These are phyloP conservation scores for Lateolabrax maculatus DNA, from an alignment of 2,797 vertebrate genomes.

Conservation along the genomic window DNA sequence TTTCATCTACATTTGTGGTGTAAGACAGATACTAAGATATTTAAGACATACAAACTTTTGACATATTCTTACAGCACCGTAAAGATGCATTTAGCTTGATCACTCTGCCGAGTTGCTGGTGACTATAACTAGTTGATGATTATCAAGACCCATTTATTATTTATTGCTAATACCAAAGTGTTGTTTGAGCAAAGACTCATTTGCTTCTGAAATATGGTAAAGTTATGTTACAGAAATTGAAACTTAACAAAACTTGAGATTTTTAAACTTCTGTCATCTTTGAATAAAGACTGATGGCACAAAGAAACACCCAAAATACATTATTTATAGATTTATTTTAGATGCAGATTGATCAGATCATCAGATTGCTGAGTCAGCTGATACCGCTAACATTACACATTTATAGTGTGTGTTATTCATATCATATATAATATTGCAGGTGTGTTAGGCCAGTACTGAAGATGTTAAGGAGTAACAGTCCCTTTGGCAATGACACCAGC, in stretches of 20 bases:
- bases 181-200: background rate
- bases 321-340: slow-evolving; percentile 21
- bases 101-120: background rate
- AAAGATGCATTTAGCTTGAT: background rate
- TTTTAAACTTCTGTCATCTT: background rate
- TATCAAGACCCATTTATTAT: background rate
- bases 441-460: slow-evolving; percentile 30
- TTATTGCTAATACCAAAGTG: background rate
- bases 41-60: background rate
- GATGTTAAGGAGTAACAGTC: slow-evolving; percentile 75
- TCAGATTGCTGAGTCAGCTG: slow-evolving; percentile 16
- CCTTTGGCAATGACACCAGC: slow-evolving; percentile 60
- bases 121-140: background rate
- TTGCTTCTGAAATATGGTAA: background rate
- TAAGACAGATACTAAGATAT: background rate
- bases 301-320: background rate
- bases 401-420: slow-evolving; percentile 12
- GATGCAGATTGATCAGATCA: background rate
- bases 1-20: background rate
- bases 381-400: background rate
- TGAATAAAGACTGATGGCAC: background rate
- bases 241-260: background rate
- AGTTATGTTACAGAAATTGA: background rate
- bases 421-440: slow-evolving; percentile 37
- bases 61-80: background rate